Conservation (phyloP, 2,797 vertebrate genomes). For the Nyctalus aviator region DNA sequence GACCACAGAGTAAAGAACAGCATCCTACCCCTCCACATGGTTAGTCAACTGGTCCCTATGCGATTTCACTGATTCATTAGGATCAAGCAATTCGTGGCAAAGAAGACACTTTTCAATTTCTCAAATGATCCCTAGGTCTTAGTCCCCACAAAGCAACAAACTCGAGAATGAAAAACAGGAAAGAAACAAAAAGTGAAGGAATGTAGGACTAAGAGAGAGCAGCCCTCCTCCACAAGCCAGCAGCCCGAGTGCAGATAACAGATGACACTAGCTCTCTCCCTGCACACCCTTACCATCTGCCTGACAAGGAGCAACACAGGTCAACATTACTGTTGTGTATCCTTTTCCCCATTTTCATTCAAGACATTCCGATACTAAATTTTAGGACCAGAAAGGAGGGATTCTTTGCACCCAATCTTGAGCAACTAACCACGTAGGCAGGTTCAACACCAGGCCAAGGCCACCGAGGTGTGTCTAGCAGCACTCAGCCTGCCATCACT, state of each 20-base stretch:
- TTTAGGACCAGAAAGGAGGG: slow-evolving; percentile 44
- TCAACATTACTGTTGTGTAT: neutral
- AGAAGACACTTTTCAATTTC: slow-evolving; percentile 43
- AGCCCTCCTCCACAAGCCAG: slow-evolving; percentile 33
- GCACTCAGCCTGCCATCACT: neutral
- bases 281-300: neutral
- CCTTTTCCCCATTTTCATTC: neutral
- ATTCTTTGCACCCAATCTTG: slow-evolving; percentile 2
- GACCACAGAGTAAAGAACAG: neutral
- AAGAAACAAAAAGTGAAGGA: slow-evolving; percentile 18
- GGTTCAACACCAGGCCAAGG: slow-evolving; percentile 25
- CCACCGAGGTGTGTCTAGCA: neutral
- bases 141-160: slow-evolving; percentile 45
- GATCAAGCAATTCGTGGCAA: slow-evolving; percentile 26
- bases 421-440: slow-evolving; percentile 31
- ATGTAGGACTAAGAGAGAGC: neutral
- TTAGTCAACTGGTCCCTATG: neutral
- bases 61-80: neutral
- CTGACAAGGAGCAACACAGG: neutral
- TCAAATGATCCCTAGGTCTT: slow-evolving; percentile 55
- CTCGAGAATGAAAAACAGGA: slow-evolving; percentile 47
- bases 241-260: neutral
- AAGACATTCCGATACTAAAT: neutral
- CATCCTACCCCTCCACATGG: neutral
- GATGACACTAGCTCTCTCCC: neutral